Percentiles rank a stretch among this genome's conserved stretches.
These are phyloP conservation scores for Dioctria linearis DNA, from an alignment of 2,888 invertebrate species.

Conservation along the genomic window DNA sequence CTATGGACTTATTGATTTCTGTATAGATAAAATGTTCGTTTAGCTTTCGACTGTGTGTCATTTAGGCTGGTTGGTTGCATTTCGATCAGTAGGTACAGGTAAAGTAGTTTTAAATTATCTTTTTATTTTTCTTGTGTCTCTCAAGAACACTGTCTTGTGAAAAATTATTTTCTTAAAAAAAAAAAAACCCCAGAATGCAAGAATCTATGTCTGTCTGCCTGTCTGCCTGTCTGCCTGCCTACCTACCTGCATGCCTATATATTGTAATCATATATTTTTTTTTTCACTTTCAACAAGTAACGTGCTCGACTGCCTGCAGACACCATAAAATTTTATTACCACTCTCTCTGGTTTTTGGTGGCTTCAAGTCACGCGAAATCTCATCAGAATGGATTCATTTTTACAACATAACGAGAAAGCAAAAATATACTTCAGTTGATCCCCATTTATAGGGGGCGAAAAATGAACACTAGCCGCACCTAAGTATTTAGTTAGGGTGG, in stretches of 20 bases:
- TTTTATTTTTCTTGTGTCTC: not conserved
- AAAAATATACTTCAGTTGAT: no score
- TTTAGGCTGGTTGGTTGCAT: no score
- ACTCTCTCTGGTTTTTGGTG: not conserved
- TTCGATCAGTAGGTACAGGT: no score
- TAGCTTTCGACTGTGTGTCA: no score
- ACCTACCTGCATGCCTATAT: not conserved
- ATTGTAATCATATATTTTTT: not conserved
- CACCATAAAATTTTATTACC: constrained; percentile 44
- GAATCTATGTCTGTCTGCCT: no score
- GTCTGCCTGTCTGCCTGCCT: not conserved
- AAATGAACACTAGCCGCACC: no score
- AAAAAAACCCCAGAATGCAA: no score
- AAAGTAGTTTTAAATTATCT: not conserved
- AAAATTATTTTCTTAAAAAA: not conserved
- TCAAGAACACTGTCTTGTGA: not conserved
- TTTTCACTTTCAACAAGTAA: not conserved
- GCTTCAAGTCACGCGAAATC: constrained; percentile 1
- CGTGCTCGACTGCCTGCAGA: constrained; percentile 11
- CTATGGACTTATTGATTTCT: constrained; percentile 18
- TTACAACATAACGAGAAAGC: not conserved
- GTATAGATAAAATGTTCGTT: not conserved
- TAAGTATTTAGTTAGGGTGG: no score
- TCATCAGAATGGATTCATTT: constrained; percentile 34
- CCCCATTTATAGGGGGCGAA: no score